phyloP scores from a whole-genome alignment of 2,888 invertebrate genomes.

The Eilema caniola region DNA sequence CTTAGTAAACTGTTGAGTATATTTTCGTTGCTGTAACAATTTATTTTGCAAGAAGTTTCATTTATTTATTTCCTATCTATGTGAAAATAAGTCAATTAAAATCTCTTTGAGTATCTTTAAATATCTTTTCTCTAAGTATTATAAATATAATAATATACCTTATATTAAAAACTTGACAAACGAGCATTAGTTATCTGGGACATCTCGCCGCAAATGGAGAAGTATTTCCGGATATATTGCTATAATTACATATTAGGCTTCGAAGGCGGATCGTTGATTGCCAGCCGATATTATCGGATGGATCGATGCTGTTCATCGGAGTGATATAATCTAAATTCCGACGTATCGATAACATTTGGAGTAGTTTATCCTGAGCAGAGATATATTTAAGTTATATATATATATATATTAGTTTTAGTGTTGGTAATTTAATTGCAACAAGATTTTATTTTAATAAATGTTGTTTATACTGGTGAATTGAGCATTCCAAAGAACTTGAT shows the following conservation, averaged over 20 bases:
- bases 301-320: slow-evolving; percentile 21
- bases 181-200: slow-evolving; percentile 3
- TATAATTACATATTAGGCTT: slow-evolving; percentile 20
- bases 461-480: background rate
- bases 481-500: too few relatives aligned
- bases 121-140: too few relatives aligned
- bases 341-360: slow-evolving; percentile 10
- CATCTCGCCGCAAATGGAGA: background rate
- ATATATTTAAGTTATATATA: background rate
- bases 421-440: background rate
- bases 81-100: too few relatives aligned
- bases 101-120: too few relatives aligned
- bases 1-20: too few relatives aligned
- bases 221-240: slow-evolving; percentile 17
- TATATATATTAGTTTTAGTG: background rate
- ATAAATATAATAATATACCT: background rate
- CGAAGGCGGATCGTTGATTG: slow-evolving; percentile 17
- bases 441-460: too few relatives aligned
- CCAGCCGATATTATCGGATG: slow-evolving; percentile 17
- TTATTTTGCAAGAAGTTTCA: too few relatives aligned
- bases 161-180: background rate
- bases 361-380: slow-evolving; percentile 7
- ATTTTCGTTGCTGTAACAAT: background rate
- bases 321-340: slow-evolving; percentile 16
- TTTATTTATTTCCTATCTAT: too few relatives aligned